phyloP scores from a whole-genome alignment of 2,797 vertebrate species.

The Ctenochaetus hawaiiensis region DNA sequence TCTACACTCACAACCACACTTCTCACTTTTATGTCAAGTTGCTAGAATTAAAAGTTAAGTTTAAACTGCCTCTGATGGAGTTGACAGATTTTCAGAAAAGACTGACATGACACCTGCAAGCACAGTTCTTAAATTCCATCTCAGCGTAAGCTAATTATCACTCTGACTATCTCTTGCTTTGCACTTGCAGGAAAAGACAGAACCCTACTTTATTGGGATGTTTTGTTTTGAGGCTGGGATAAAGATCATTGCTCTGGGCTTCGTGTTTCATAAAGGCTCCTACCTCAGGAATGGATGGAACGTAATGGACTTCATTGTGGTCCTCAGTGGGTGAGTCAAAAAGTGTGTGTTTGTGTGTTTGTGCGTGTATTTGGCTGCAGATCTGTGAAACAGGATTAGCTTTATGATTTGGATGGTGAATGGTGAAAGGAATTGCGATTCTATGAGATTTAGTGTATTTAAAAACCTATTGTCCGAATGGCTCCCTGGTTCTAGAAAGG shows the following conservation, averaged over 20 bases:
- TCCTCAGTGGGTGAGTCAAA: constrained; percentile 95
- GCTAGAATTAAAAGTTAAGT: background rate
- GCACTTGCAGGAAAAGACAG: constrained; percentile 92
- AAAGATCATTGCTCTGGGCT: constrained; percentile 96
- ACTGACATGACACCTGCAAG: background rate
- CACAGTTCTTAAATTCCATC: background rate
- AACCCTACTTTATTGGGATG: constrained; percentile 99
- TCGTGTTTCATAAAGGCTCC: constrained; percentile 98
- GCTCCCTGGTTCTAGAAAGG: background rate
- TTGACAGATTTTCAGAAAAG: background rate
- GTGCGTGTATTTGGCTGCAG: constrained; percentile 20
- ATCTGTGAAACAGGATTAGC: constrained; percentile 49
- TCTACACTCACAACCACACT: background rate
- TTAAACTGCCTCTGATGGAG: background rate
- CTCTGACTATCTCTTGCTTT: constrained; percentile 27
- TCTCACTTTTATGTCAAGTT: background rate
- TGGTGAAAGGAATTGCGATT: constrained; percentile 13
- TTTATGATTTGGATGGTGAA: background rate
- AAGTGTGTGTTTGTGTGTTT: constrained; percentile 17
- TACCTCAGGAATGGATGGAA: constrained; percentile 99
- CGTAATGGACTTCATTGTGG: constrained; percentile 99
- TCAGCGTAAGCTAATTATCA: background rate
- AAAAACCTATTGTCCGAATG: constrained; percentile 8
- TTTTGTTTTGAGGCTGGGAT: constrained; percentile 99
- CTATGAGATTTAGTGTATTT: constrained; percentile 26